Evolutionary conservation across 2,888 invertebrate species (phyloP), one percentile per base, ranked within the genome.

Genomic region (Therioaphis trifolii): DNA sequence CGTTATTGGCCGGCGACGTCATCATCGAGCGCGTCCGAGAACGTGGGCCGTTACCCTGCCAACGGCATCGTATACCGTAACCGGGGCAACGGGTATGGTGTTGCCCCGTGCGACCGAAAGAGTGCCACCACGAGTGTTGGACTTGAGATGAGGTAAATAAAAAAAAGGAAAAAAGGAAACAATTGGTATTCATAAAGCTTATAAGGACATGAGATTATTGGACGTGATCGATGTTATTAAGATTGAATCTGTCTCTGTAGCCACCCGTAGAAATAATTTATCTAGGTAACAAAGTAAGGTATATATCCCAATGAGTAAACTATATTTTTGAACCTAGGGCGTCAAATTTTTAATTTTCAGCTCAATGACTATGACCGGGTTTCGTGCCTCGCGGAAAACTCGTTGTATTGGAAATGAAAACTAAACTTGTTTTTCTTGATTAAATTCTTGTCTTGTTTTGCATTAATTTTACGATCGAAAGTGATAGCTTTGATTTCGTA

Each of bases 21-120:
- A 82, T 82, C 72, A 74, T 72, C 72, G 72, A 74, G 72, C 82
- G 82, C 82, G 82, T 82, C 72, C 72, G 72, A 82, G 82, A 82
- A 82, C 82, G 82, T 74, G 82, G 82, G 82, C 82, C 82, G 82
- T 82, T 82, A 63, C 82, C 82, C 49, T 72, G 82, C 72, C 82
- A 82, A 82, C 82, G 82, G 82, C 82, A 82, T 82, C 82, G 74
- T 82, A 82, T 82, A 82, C 82, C 74, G 82, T 82, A 74, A 82
- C 82, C 82, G 72, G 72, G 82, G 72, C 82, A 82, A 82, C 82
- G 80, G 46, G 29, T 72, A 82, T 49, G 72, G 74, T 82, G 82
- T 82, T 82, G 82, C 82, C 82, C 82, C 52, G 82, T 82, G 63
- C 82, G 63, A 82, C 82, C 82, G 82, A 74, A 35, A 61, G 46